Evolutionary conservation across 2,113 vertebrate genomes (phyloP), one percentile per base, ranked within the genome.

Genomic region (Lichenostomus cassidix): DNA sequence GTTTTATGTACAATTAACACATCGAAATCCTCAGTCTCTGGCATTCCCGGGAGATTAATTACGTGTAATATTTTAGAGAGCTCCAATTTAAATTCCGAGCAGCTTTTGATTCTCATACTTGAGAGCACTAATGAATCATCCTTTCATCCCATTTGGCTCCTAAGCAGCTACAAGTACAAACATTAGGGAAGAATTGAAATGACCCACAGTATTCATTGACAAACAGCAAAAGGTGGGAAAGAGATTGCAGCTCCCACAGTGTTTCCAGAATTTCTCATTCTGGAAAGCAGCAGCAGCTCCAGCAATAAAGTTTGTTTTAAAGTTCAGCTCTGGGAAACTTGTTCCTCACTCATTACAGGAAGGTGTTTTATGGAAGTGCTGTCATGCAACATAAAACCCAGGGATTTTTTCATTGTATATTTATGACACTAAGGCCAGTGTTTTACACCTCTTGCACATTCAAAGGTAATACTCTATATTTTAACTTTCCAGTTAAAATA

Each of bases 51-150:
- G 44, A 83, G 71, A 86, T 75, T 78, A 79, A 92, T 94, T 92
- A 90, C 13, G 14, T 35, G 29, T 22, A 74, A 83, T 86, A 89
- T 80, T 89, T 78, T 78, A 62, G 70, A 70, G 47, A 55, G 46
- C 28, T 55, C 58, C 23, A 27, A 80, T 94, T 82, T 33, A 70
- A 92, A 80, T 89, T 91, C 92, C n/a, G 55, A 71, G 60, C 56
- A 80, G 84, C 78, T 77, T 86, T 84, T 69, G 70, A 77, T 70
- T 92, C 78, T 84, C 8, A 1, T n/a, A 37, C 39, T 87, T n/a
- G 67, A 73, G 35, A 91, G 81, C 77, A 50, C 58, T 89, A 94
- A 91, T 82, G 80, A 95, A 87, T 87, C 65, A 42, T 18, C 37
- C 64, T 91, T 89, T 56, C 62, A 94, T 71, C 28, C n/a, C 10